Percentiles rank a stretch among this genome's conserved stretches.
phyloP scores from a whole-genome alignment of 2,113 vertebrate species.

The Gavialis gangeticus region DNA sequence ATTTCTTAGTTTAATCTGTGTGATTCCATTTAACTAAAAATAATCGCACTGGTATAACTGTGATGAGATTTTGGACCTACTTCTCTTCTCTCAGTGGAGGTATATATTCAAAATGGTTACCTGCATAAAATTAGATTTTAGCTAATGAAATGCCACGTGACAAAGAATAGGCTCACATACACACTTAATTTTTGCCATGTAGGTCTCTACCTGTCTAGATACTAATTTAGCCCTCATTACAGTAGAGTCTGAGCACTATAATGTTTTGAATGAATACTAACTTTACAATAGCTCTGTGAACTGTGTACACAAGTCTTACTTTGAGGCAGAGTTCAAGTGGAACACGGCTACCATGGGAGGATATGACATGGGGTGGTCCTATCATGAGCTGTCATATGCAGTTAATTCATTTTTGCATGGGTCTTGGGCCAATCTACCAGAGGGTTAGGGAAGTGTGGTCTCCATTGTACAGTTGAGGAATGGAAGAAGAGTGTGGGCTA shows the following conservation, averaged over 20 bases:
- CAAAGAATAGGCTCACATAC: neutral
- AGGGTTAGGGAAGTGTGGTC: neutral
- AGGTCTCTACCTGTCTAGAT: neutral
- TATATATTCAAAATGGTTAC: neutral
- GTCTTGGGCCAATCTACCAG: neutral
- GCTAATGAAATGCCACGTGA: neutral
- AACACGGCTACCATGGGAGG: neutral
- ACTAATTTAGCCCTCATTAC: neutral
- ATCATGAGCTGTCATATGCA: too few relatives aligned
- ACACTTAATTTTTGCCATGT: neutral
- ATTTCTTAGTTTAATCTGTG: neutral
- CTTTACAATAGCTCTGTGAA: neutral
- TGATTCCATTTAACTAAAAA: neutral
- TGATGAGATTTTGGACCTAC: neutral
- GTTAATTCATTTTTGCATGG: too few relatives aligned
- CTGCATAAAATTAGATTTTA: neutral
- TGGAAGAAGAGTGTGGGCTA: neutral
- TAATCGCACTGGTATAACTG: neutral
- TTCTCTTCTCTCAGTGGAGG: neutral
- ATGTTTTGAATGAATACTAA: neutral
- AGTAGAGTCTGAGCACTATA: neutral
- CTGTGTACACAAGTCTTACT: neutral
- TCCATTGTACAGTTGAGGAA: neutral
- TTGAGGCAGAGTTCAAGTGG: neutral
- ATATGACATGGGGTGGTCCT: neutral